Evolutionary conservation across 2,113 vertebrate species (phyloP), one percentile per base, ranked within the genome.

Genomic region (Macrotis lagotis): DNA sequence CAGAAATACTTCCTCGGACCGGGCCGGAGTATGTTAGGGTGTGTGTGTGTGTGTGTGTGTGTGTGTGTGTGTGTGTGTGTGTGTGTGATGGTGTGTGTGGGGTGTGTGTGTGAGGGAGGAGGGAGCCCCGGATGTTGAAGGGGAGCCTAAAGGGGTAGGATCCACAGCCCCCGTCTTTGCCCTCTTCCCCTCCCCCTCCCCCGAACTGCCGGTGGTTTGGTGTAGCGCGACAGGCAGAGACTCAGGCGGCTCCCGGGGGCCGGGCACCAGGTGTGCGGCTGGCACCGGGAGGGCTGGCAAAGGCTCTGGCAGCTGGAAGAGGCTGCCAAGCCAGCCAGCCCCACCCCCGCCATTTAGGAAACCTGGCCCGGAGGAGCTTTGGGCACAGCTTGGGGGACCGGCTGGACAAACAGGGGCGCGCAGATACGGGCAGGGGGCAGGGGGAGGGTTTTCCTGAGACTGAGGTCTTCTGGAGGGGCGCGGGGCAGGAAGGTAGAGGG

Each of bases 171-270:
- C 83, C 91, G 12, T n/a, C 12, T 37, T 55, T 37, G 12, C 59
- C 59, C 31, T 37, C 59, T 66, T 37, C 97, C 95, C 96, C 96
- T 98, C 97, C 49, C 8, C 52, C 44, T 94, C 97, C 96, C 97
- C 97, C 96, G 96, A 96, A 92, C 94, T 97, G 94, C 94, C 97
- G 97, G 97, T 98, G 98, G 98, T 98, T 98, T 96, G 94, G 97
- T 93, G 96, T 96, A 96, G 95, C 59, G 96, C 95, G 98, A 98
- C 95, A 95, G 95, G 97, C 95, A 22, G 91, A 96, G 95, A 95
- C 93, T 97, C 97, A 66, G 97, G 96, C 88, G 47, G 93, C 66
- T 88, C 95, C 89, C 0, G 59, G 90, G 93, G 74, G 48, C 88
- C 0, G 4, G 8, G 94, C 48, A 25, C 90, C 91, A 91, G 97